Base-by-base conservation (phyloP, 2,888 invertebrate genomes). In the Melanostoma scalare region DNA sequence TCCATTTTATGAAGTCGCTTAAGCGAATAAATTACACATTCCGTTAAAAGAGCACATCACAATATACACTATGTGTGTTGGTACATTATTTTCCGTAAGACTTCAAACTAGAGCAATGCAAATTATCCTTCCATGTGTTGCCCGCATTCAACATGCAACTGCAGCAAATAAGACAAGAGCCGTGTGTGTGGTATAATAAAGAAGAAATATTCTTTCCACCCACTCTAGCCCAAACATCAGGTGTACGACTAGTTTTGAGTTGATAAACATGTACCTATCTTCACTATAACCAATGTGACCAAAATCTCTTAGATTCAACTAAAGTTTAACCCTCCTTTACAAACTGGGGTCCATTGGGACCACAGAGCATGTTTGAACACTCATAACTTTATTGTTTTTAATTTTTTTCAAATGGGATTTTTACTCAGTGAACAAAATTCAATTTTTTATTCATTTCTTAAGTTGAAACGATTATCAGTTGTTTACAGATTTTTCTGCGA, bases 41-140 rank as follows among this genome's bases (percentile, higher is more conserved):
- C 60, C 10, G 46, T 8, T 50, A 61, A 20, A 36, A 46, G 36
- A 3, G 35, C 20, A 61, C 48, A 30, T 8, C 48, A 20, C 20
- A 20, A 20, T 20, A 20, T 20, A 20, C 20, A 20, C 20, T 20
- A 20, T 20, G 20, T 20, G 20, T 20, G 20, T 20, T 20, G 20
- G 20, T 30, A 42, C 44, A 63, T 77, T 71, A 56, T 53, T 53
- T 46, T 63, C 63, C 63, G 42, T 61, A 38, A 52, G 42, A 55
- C 38, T 75, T 53, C 52, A 68, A 75, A 75, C 68, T 68, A 10
- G 58, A 68, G 58, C 67, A 68, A 75, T 75, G 75, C 53, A 77
- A 77, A 77, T 77, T 77, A 65, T 71, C 42, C 71, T 33, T 71
- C 71, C 72, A 63, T 58, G 56, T 65, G 71, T 52, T 77, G 36